phyloP scores from a whole-genome alignment of 2,113 vertebrate species.

The Copsychus sechellarum region DNA sequence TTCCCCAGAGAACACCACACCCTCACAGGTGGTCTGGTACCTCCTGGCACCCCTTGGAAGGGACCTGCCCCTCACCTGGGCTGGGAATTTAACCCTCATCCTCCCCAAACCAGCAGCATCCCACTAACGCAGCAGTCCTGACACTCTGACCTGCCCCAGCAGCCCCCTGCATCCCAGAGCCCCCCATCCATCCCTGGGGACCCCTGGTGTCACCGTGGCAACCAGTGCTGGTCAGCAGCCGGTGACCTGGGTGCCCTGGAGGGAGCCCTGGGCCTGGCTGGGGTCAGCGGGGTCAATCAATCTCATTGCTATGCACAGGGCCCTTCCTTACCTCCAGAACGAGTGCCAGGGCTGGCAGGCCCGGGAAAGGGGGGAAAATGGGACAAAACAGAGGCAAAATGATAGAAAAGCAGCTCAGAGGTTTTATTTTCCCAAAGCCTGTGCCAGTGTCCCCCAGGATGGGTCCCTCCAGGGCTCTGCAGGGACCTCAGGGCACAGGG shows the following conservation, averaged over 20 bases:
- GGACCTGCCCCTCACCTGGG: background rate
- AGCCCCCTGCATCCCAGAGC: background rate
- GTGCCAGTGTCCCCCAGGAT: accelerated
- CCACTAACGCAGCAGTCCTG: background rate
- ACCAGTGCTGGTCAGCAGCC: constrained; percentile 70
- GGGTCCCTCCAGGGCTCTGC: background rate
- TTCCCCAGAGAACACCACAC: no score
- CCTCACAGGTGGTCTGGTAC: background rate
- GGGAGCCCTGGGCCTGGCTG: constrained; percentile 55
- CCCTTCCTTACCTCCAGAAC: background rate
- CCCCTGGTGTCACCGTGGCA: constrained; percentile 51
- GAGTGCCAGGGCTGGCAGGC: background rate
- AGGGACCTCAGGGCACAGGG: background rate
- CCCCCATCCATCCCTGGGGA: background rate
- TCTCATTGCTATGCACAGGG: constrained; percentile 73
- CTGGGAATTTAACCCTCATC: background rate
- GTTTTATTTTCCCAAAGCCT: background rate
- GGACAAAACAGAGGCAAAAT: accelerated
- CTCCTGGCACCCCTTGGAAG: background rate
- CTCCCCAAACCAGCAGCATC: background rate
- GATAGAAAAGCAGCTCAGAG: accelerated
- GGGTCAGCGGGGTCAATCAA: constrained; percentile 73
- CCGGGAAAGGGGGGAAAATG: accelerated
- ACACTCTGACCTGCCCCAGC: background rate
- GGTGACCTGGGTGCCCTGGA: constrained; percentile 62